Percentiles rank a stretch among this genome's conserved stretches.
phyloP scores from a whole-genome alignment of 2,113 vertebrate genomes.

The Spea multiplicata region DNA sequence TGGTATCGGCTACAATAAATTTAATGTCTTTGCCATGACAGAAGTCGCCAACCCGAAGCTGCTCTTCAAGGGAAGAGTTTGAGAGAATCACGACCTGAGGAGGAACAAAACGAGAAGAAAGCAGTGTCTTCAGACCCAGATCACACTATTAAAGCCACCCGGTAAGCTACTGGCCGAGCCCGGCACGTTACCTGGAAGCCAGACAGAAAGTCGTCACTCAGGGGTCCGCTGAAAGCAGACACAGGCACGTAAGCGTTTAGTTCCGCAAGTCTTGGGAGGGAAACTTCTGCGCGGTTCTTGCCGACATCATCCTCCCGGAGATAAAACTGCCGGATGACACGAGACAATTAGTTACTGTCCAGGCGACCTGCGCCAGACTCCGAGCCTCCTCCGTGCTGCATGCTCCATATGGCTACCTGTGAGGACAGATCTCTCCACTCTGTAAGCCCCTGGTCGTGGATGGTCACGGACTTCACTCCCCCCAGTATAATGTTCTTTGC shows the following conservation, averaged over 20 bases:
- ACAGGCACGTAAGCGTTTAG: constrained; percentile 91
- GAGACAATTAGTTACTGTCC: neutral
- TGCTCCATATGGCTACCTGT: constrained; percentile 70
- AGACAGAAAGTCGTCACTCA: constrained; percentile 77
- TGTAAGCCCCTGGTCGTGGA: constrained; percentile 81
- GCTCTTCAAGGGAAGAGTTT: constrained; percentile 77
- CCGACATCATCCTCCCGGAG: constrained; percentile 83
- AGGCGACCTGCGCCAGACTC: neutral
- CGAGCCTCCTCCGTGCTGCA: neutral
- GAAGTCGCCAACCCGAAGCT: constrained; percentile 74
- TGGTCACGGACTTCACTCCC: constrained; percentile 84
- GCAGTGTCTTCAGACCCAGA: neutral
- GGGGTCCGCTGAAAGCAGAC: constrained; percentile 72
- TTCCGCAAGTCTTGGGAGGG: constrained; percentile 78
- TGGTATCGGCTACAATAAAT: constrained; percentile 84
- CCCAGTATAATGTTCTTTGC: constrained; percentile 91
- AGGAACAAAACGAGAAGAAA: neutral
- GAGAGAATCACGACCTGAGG: constrained; percentile 87
- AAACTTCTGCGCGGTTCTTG: constrained; percentile 84
- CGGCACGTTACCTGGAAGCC: constrained; percentile 75
- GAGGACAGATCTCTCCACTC: constrained; percentile 87
- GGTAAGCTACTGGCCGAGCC: neutral
- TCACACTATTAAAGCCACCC: neutral
- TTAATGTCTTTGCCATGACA: constrained; percentile 83
- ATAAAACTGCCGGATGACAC: constrained; percentile 73